Conservation (phyloP, 2,888 invertebrate species). For the Phlogophora meticulosa region DNA sequence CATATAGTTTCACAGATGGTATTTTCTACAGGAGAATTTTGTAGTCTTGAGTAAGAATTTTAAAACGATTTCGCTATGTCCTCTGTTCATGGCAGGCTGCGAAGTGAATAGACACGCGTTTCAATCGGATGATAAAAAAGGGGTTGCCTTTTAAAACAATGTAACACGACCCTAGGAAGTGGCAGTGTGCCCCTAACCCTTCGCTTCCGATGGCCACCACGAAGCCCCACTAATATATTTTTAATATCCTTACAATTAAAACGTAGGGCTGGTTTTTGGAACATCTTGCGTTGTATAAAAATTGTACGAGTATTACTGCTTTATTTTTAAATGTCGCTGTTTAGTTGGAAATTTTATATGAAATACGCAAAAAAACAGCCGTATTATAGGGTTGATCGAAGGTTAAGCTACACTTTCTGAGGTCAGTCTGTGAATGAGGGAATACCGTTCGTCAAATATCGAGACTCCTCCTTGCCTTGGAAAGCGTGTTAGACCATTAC, state of each 20-base stretch:
- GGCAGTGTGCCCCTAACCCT: constrained; percentile 42
- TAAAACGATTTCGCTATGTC: neutral
- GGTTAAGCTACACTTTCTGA: too few species aligned
- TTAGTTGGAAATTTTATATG: too few species aligned
- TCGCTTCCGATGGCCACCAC: constrained; percentile 51
- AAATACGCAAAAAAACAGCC: too few species aligned
- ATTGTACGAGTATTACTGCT: neutral
- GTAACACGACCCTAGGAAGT: constrained; percentile 56
- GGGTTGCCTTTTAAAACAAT: constrained; percentile 56
- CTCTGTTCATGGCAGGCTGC: neutral
- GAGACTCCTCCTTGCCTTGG: too few species aligned
- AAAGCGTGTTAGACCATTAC: too few species aligned
- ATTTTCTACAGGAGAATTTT: too few species aligned
- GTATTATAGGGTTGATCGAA: too few species aligned
- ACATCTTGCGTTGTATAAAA: constrained; percentile 6
- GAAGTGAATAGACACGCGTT: constrained; percentile 20
- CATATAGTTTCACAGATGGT: too few species aligned
- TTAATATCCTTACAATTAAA: constrained; percentile 54
- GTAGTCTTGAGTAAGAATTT: too few species aligned
- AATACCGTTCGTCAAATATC: too few species aligned
- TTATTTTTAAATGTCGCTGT: too few species aligned
- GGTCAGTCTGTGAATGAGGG: too few species aligned
- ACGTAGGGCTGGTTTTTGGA: constrained; percentile 35
- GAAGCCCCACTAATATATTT: constrained; percentile 65
- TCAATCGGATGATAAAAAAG: constrained; percentile 26